Base-by-base conservation (phyloP, 2,113 vertebrate species). In the Cyprinodon brontotheroides region DNA sequence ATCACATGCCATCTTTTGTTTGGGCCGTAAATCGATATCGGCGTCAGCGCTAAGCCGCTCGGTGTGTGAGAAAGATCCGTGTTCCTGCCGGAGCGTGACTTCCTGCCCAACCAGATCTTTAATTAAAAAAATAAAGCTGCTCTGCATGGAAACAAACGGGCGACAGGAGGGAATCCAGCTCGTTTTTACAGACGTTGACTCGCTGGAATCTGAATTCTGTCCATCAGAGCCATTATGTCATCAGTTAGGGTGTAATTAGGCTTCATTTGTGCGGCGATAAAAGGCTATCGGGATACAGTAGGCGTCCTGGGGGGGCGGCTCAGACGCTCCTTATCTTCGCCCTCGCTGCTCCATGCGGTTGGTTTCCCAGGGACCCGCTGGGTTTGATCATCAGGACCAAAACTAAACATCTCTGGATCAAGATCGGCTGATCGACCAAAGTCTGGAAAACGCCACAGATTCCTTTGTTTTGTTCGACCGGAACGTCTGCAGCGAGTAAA, bases 11-110 rank as follows among this genome's bases (percentile, higher is more conserved):
- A 72, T 39, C 89, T 89, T 89, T 92, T 92, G 89, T 93, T 84
- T n/a, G 78, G 87, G 80, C 86, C 80, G 91, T 94, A 93, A 94
- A 92, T 86, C 77, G 89, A 94, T 93, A 88, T 86, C 85, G 83
- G 82, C 91, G 81, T 80, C 88, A 83, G 81, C 83, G 86, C 89
- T 89, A 89, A 92, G 89, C 90, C 85, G 60, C 84, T 83, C 88
- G 70, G 89, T 68, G 80, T 82, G 89, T 80, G 88, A 88, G 91
- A 92, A 88, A 91, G 93, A 88, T 92, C 93, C 74, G 75, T 92
- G 87, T 88, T 92, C 86, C 78, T 72, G 79, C 87, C 83, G 75
- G 68, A 91, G 84, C 89, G 75, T 85, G 90, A 85, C 92, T 86
- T 92, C 90, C 90, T 90, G 89, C 91, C 92, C 89, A 88, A 86